Percentiles rank a stretch among this genome's conserved stretches.
Evolutionary conservation across 1,140 invertebrate genomes (phyloP).

Genomic region (Drepana arcuata): DNA sequence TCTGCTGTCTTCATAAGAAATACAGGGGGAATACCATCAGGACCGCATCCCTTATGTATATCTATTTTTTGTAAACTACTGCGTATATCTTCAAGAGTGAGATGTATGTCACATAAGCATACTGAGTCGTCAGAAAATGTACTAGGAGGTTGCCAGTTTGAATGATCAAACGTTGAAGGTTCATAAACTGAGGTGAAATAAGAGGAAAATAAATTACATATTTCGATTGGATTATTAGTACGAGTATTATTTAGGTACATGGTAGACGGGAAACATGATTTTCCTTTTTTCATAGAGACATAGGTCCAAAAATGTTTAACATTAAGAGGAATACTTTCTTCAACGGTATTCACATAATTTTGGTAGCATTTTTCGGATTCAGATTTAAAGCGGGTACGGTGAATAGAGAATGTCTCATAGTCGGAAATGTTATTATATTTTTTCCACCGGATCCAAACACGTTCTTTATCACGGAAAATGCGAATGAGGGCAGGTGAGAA

Average conservation of each 20-base stretch:
- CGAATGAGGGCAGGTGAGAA: too few species aligned
- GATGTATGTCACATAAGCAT: not conserved
- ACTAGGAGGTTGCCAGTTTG: not conserved
- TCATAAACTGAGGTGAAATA: slow-evolving; percentile 12
- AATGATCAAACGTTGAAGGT: not conserved
- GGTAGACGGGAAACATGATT: not conserved
- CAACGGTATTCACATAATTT: slow-evolving; percentile 2
- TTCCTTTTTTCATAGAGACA: slow-evolving; percentile 1
- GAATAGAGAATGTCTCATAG: too few species aligned
- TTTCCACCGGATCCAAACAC: too few species aligned
- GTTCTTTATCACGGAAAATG: too few species aligned
- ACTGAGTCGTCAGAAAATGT: too few species aligned
- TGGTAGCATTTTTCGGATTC: slow-evolving; percentile 2
- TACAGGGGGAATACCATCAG: slow-evolving; percentile 4
- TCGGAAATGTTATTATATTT: too few species aligned
- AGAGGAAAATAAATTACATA: slow-evolving; percentile 9
- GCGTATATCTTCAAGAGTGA: not conserved
- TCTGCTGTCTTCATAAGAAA: slow-evolving; percentile 7
- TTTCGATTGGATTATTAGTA: slow-evolving; percentile 1
- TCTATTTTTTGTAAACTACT: slow-evolving; percentile 1
- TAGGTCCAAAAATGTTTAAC: slow-evolving; percentile 9
- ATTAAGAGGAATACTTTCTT: slow-evolving; percentile 2
- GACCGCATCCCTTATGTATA: slow-evolving; percentile 6
- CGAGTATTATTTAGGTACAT: too few species aligned
- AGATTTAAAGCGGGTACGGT: too few species aligned